These are phyloP conservation scores for Campoplex nolae DNA, from an alignment of 2,888 invertebrate genomes.

Conservation along the genomic window DNA sequence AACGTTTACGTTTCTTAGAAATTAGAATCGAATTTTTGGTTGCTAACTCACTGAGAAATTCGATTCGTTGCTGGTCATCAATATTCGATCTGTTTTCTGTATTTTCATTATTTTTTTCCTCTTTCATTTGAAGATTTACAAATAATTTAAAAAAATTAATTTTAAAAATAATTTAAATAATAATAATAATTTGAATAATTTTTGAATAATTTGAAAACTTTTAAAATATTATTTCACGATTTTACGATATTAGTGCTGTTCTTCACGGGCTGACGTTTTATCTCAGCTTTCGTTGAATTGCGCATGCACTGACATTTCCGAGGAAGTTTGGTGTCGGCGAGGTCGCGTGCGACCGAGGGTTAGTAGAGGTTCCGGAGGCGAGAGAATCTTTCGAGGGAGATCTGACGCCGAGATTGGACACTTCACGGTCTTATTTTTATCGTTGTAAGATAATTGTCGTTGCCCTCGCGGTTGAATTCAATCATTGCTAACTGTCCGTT, in stretches of 20 bases:
- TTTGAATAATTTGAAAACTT: too few relatives aligned
- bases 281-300: constrained; percentile 22
- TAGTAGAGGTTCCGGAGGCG: constrained; percentile 51
- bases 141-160: too few relatives aligned
- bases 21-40: neutral
- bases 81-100: neutral
- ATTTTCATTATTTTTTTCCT: neutral
- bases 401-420: constrained; percentile 49
- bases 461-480: constrained; percentile 15
- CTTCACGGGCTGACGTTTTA: constrained; percentile 2
- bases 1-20: neutral
- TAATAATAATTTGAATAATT: neutral
- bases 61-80: neutral
- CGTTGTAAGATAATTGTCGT: constrained; percentile 45
- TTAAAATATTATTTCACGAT: neutral
- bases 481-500: constrained; percentile 14
- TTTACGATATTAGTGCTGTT: neutral
- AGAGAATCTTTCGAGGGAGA: constrained; percentile 28
- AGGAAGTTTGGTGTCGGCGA: constrained; percentile 51
- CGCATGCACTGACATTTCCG: constrained; percentile 28
- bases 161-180: too few relatives aligned
- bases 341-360: constrained; percentile 38
- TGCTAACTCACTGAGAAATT: neutral
- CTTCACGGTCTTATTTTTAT: constrained; percentile 47
- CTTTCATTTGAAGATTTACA: neutral